phyloP scores from a whole-genome alignment of 1,140 invertebrate genomes.

The Drosophila jambulina region DNA sequence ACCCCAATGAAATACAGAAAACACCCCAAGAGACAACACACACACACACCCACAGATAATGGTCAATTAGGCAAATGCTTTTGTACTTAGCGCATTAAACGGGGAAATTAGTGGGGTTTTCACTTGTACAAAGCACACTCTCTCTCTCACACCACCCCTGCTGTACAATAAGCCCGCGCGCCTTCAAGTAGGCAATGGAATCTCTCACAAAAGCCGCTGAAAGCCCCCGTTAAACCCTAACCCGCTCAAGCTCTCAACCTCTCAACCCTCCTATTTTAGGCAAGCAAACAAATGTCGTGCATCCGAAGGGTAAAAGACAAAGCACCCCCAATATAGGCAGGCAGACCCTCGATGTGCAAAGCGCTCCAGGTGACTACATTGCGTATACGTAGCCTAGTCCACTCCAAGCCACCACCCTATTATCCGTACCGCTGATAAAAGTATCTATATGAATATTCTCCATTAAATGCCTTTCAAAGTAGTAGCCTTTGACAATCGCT shows the following conservation, averaged over 20 bases:
- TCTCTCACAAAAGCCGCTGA: constrained; percentile 28
- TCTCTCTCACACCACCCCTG: constrained; percentile 14
- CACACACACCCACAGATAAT: constrained; percentile 14
- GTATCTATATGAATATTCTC: constrained; percentile 17
- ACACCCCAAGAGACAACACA: constrained; percentile 33
- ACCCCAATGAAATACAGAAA: constrained; percentile 19
- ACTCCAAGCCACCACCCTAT: constrained; percentile 9
- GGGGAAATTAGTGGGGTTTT: constrained; percentile 73
- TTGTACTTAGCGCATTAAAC: constrained; percentile 70
- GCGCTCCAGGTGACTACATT: constrained; percentile 83
- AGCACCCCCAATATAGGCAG: constrained; percentile 83
- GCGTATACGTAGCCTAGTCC: constrained; percentile 65
- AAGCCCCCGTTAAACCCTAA: constrained; percentile 39
- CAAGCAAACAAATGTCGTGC: constrained; percentile 84
- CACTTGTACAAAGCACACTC: constrained; percentile 63
- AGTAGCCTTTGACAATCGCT: constrained; percentile 44
- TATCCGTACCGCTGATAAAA: constrained; percentile 8
- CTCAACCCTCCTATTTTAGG: constrained; percentile 70
- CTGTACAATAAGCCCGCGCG: constrained; percentile 39
- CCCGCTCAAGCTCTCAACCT: constrained; percentile 28
- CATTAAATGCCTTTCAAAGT: constrained; percentile 22
- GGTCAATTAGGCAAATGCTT: constrained; percentile 76
- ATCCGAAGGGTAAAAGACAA: constrained; percentile 85
- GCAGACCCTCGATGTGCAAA: constrained; percentile 79
- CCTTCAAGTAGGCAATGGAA: constrained; percentile 52